phyloP scores from a whole-genome alignment of 2,113 vertebrate genomes.

The Symphodus melops region DNA sequence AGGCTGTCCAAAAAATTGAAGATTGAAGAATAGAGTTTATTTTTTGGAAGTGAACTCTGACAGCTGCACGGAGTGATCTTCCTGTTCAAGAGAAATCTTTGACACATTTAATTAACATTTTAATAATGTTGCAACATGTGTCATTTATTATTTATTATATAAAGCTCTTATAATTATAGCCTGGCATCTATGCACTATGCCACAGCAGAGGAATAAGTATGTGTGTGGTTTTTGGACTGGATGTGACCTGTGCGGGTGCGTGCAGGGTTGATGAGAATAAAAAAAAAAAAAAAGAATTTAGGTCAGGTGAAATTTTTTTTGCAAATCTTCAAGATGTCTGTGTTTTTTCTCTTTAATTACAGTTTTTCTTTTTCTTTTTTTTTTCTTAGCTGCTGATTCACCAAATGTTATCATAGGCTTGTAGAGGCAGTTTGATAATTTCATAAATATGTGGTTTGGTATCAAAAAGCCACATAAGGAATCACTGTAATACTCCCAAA shows the following conservation, averaged over 20 bases:
- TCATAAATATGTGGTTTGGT: neutral
- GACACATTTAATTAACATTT: conserved; percentile 3
- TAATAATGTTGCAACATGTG: conserved; percentile 1
- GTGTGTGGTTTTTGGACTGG: conserved; percentile 15
- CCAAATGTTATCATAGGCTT: neutral
- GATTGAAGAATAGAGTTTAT: neutral
- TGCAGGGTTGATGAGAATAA: conserved; percentile 27
- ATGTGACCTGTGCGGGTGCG: conserved; percentile 17
- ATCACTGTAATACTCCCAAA: neutral
- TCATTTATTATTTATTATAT: neutral
- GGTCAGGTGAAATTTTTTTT: neutral
- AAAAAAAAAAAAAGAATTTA: too few species aligned
- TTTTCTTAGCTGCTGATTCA: neutral
- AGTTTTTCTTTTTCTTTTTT: neutral
- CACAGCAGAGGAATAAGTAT: neutral
- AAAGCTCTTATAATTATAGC: conserved; percentile 29
- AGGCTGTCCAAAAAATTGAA: neutral
- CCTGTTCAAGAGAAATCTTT: neutral
- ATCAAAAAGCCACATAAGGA: conserved; percentile 1
- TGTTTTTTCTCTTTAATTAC: conserved; percentile 10
- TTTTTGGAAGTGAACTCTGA: neutral
- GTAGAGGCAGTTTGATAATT: conserved; percentile 6
- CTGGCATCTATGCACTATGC: conserved; percentile 3
- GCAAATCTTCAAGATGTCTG: neutral
- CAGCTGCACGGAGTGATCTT: neutral